phyloP scores from a whole-genome alignment of 2,113 vertebrate species.

The Leuciscus idus region DNA sequence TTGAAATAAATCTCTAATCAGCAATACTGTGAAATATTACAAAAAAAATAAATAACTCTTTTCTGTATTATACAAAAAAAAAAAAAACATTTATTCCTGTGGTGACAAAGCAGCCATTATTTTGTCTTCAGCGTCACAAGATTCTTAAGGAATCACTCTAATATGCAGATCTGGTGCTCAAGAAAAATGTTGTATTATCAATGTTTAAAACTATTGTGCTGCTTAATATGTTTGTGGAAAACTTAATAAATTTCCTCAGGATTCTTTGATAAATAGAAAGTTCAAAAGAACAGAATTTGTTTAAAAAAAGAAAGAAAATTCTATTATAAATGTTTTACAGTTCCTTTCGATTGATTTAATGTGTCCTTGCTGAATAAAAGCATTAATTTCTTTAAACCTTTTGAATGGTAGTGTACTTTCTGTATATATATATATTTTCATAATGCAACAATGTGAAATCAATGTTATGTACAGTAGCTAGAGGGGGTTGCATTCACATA shows the following conservation, averaged over 20 bases:
- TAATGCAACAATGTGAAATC: not conserved
- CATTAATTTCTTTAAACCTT: not conserved
- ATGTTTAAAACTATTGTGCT: not conserved
- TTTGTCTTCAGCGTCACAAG: not conserved
- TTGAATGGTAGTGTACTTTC: not conserved
- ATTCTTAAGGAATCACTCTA: not conserved
- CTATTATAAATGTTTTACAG: not conserved
- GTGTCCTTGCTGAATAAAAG: not conserved
- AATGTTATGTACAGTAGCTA: not conserved
- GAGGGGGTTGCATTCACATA: not conserved
- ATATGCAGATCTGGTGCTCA: not conserved
- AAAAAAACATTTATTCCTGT: no score
- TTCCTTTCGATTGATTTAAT: not conserved
- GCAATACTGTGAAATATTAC: not conserved
- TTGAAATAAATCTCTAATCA: not conserved
- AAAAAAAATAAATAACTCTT: not conserved
- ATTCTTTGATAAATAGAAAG: not conserved
- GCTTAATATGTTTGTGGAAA: no score
- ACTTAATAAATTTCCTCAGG: not conserved
- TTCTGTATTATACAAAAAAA: not conserved
- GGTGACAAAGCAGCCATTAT: not conserved
- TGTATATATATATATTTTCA: not conserved
- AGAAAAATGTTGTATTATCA: not conserved
- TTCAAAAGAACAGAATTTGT: not conserved
- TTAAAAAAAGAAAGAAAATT: not conserved